phyloP scores from a whole-genome alignment of 2,797 vertebrate genomes.

The Cephalopachus bancanus region DNA sequence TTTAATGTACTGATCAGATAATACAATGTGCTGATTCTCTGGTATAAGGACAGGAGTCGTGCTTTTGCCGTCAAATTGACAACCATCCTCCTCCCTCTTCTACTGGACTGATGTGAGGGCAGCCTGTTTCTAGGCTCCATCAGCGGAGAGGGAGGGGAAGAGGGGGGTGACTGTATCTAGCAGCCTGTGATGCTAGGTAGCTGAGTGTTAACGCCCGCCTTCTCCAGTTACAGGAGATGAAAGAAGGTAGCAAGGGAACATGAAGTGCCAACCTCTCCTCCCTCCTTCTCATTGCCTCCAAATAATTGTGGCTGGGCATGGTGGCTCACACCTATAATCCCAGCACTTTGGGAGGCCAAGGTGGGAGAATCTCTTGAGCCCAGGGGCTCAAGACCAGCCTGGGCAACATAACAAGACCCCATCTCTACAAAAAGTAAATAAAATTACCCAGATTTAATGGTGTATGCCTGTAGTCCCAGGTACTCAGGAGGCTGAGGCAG shows the following conservation, averaged over 20 bases:
- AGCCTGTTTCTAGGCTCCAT: neutral
- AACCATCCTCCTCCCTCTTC: neutral
- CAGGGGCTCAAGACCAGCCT: no score
- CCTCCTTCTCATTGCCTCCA: neutral
- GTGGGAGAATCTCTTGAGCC: no score
- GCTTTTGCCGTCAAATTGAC: neutral
- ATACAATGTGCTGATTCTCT: constrained; percentile 46
- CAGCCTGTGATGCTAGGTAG: neutral
- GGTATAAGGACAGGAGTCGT: neutral
- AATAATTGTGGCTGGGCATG: neutral
- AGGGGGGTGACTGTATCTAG: neutral
- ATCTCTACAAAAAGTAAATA: no score
- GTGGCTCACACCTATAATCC: no score
- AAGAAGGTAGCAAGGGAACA: neutral
- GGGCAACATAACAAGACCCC: no score
- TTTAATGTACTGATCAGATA: constrained; percentile 49
- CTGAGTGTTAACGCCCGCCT: neutral
- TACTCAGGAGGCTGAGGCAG: no score
- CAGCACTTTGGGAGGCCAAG: no score
- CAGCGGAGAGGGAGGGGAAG: neutral
- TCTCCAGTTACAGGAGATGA: neutral
- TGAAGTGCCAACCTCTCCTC: neutral
- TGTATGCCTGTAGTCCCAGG: no score
- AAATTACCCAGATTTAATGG: no score
- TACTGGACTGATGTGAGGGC: constrained; percentile 7